Evolutionary conservation across 2,113 vertebrate genomes (phyloP).

Genomic region (Caretta caretta): DNA sequence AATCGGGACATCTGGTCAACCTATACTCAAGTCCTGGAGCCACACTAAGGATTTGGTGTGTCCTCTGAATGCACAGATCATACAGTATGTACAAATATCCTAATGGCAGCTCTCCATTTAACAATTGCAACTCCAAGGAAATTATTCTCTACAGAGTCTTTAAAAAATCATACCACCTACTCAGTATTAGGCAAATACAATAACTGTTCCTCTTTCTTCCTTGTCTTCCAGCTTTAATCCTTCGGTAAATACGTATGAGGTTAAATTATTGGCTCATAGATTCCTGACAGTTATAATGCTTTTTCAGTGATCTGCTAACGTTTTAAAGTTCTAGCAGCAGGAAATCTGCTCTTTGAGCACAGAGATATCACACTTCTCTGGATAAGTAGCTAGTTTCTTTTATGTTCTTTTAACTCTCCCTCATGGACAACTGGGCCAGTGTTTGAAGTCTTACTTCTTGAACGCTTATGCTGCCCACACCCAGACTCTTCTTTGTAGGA

Average conservation of each 20-base stretch:
- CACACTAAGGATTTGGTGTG: neutral
- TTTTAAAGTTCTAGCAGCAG: neutral
- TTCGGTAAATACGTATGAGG: neutral
- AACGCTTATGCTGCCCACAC: neutral
- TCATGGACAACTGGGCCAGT: constrained; percentile 18
- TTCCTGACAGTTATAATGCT: neutral
- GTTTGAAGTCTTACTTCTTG: neutral
- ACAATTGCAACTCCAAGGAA: neutral
- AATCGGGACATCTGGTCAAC: no score
- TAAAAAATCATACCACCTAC: neutral
- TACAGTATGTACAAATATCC: neutral
- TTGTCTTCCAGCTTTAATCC: neutral
- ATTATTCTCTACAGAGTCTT: neutral
- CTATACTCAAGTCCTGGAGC: neutral
- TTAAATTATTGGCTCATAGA: neutral
- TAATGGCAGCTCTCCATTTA: neutral
- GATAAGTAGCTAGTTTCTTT: neutral
- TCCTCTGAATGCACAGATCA: neutral
- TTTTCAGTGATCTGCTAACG: neutral
- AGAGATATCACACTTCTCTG: neutral
- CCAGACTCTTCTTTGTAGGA: neutral
- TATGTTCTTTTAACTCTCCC: neutral
- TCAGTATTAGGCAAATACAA: neutral
- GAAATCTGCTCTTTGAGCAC: neutral
- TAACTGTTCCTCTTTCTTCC: neutral